Evolutionary conservation across 2,113 vertebrate species (phyloP).

Genomic region (Cettia cetti): DNA sequence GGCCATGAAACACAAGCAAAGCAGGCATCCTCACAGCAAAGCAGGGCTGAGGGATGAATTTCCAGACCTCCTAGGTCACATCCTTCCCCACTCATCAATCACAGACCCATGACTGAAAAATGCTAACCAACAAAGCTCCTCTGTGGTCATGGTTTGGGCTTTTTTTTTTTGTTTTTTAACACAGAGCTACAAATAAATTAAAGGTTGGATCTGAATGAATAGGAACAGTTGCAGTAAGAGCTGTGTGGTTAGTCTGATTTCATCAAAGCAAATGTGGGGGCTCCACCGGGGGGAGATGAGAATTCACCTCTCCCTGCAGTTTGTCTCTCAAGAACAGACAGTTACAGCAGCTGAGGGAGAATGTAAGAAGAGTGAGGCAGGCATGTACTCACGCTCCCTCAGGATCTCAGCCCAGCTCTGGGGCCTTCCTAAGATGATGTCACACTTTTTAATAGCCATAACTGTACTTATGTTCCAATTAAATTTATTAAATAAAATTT

Average conservation of each 20-base stretch:
- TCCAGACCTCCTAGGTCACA: not conserved
- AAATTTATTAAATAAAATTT: not conserved
- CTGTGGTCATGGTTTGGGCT: not conserved
- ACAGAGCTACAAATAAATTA: not conserved
- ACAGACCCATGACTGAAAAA: not conserved
- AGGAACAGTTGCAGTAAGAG: not conserved
- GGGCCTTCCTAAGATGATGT: not conserved
- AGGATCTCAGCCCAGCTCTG: not conserved
- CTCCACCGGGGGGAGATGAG: not conserved
- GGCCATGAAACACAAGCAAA: not conserved
- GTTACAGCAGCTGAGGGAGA: not conserved
- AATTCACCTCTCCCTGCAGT: not conserved
- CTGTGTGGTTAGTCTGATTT: not conserved
- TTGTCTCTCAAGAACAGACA: not conserved
- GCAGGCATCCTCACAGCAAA: not conserved
- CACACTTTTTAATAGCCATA: not conserved
- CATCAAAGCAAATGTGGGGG: not conserved
- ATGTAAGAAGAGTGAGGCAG: not conserved
- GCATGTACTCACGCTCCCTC: not conserved
- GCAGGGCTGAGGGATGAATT: not conserved
- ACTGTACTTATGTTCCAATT: not conserved
- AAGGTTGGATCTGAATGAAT: not conserved
- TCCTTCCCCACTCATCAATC: not conserved
- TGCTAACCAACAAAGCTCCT: not conserved
- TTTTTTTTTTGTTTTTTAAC: not conserved